Percentiles rank a stretch among this genome's conserved stretches.
Conservation (phyloP, 2,888 invertebrate species). For the Encarsia formosa region DNA sequence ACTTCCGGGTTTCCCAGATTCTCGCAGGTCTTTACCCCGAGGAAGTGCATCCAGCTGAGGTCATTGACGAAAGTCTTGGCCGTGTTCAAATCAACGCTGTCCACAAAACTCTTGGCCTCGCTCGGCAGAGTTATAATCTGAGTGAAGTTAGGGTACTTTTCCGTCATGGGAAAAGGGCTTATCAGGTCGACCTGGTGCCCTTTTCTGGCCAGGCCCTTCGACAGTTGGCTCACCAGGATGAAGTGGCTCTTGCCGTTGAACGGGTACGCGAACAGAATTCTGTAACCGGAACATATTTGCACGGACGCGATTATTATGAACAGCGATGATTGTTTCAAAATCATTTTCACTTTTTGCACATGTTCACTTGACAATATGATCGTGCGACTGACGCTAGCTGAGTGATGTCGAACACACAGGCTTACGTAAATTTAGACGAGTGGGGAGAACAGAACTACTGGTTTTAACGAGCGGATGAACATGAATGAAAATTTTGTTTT, state of each 20-base stretch:
- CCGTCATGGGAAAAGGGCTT: constrained; percentile 41
- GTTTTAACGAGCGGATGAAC: too few relatives aligned
- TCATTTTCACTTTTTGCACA: too few relatives aligned
- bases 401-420: too few relatives aligned
- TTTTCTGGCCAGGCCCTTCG: constrained; percentile 47
- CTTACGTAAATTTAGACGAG: too few relatives aligned
- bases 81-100: too few relatives aligned
- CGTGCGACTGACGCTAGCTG: too few relatives aligned
- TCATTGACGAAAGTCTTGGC: not conserved
- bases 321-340: too few relatives aligned
- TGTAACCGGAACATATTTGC: constrained; percentile 28
- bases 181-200: constrained; percentile 51
- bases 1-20: constrained; percentile 30
- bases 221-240: constrained; percentile 50
- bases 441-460: too few relatives aligned
- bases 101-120: too few relatives aligned
- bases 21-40: constrained; percentile 30
- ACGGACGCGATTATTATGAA: not conserved
- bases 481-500: too few relatives aligned
- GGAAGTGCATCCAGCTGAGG: not conserved
- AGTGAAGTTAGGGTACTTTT: constrained; percentile 18
- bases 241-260: constrained; percentile 53
- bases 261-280: constrained; percentile 51
- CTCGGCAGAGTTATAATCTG: constrained; percentile 8
- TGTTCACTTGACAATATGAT: too few relatives aligned